These are phyloP conservation scores for Trachelus iudaicus DNA, from an alignment of 2,888 invertebrate species.

Conservation along the genomic window DNA sequence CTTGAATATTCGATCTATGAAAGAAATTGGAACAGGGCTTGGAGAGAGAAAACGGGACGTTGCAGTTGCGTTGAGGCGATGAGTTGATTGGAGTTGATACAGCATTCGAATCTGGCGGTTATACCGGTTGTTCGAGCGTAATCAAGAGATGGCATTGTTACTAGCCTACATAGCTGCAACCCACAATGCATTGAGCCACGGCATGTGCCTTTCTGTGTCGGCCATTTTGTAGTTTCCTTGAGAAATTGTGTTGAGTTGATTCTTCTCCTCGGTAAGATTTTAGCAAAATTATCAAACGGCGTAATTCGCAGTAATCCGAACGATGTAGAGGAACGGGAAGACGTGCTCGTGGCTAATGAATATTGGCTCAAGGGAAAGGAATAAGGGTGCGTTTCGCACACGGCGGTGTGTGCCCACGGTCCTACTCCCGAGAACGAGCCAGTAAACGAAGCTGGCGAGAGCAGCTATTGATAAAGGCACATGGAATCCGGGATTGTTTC, in stretches of 20 bases:
- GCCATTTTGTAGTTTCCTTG: slow-evolving; percentile 77
- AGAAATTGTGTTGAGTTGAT: slow-evolving; percentile 74
- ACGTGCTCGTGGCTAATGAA: slow-evolving; percentile 16
- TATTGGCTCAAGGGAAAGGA: slow-evolving; percentile 16
- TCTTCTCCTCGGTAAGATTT: slow-evolving; percentile 71
- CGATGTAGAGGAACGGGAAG: slow-evolving; percentile 18
- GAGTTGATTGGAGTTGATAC: neutral
- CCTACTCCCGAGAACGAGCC: slow-evolving; percentile 45
- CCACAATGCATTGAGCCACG: slow-evolving; percentile 70
- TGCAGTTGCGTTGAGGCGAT: neutral
- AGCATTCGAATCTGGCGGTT: neutral
- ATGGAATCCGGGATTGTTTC: slow-evolving; percentile 67
- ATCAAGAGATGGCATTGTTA: slow-evolving; percentile 27
- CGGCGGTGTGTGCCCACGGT: slow-evolving; percentile 36
- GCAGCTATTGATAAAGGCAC: slow-evolving; percentile 64
- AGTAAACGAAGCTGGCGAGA: slow-evolving; percentile 52
- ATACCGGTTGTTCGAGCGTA: slow-evolving; percentile 12
- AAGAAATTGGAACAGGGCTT: neutral
- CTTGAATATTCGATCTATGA: neutral
- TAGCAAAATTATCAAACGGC: slow-evolving; percentile 18
- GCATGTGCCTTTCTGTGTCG: slow-evolving; percentile 76
- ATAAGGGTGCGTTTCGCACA: slow-evolving; percentile 36
- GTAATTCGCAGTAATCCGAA: slow-evolving; percentile 18
- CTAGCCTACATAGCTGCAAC: slow-evolving; percentile 43
- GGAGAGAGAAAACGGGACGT: neutral